Conservation (phyloP, 2,888 invertebrate species). For the Lymantria monacha region DNA sequence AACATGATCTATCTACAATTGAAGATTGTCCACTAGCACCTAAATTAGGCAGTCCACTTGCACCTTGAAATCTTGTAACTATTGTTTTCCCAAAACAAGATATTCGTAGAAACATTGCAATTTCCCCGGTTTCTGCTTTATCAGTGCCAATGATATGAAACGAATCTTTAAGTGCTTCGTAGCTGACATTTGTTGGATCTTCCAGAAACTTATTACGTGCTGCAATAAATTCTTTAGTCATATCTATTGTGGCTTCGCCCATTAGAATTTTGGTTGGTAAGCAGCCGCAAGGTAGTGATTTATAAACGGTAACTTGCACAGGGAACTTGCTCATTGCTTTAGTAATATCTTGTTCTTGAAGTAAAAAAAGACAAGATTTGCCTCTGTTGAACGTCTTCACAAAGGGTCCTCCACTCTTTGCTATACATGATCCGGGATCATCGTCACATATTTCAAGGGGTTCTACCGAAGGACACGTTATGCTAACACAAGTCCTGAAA, state of each 20-base stretch:
- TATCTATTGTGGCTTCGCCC: slow-evolving; percentile 82
- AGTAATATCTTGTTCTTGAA: slow-evolving; percentile 78
- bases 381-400: slow-evolving; percentile 82
- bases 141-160: slow-evolving; percentile 79
- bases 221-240: slow-evolving; percentile 82
- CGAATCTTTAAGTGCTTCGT: slow-evolving; percentile 83
- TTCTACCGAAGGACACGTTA: slow-evolving; percentile 82
- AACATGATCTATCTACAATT: slow-evolving; percentile 62
- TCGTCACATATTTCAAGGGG: slow-evolving; percentile 84
- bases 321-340: slow-evolving; percentile 80
- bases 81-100: slow-evolving; percentile 86
- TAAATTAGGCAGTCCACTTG: slow-evolving; percentile 49
- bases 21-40: slow-evolving; percentile 40
- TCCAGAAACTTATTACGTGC: slow-evolving; percentile 73
- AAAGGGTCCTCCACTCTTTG: slow-evolving; percentile 62
- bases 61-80: slow-evolving; percentile 84
- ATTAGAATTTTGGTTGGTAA: slow-evolving; percentile 84
- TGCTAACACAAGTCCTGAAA: slow-evolving; percentile 83
- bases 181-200: slow-evolving; percentile 72
- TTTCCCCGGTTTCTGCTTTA: slow-evolving; percentile 79
- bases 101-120: slow-evolving; percentile 83
- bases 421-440: slow-evolving; percentile 66
- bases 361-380: slow-evolving; percentile 86
- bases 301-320: slow-evolving; percentile 80
- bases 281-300: slow-evolving; percentile 83